Conservation (phyloP, 1,140 invertebrate genomes). For the Chironomus striatipennis region DNA sequence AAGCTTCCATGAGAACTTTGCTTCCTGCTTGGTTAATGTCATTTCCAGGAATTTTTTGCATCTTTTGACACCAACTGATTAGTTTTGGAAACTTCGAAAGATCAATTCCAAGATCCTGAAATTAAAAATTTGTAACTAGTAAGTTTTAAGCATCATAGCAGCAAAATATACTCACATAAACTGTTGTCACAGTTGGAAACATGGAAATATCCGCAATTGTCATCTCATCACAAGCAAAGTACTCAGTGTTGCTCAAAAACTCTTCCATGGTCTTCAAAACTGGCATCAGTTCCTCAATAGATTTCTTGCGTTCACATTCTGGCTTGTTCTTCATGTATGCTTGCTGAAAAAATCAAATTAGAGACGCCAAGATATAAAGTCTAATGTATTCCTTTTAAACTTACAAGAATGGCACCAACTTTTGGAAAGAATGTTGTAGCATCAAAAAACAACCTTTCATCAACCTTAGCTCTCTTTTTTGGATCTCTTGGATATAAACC, state of each 20-base stretch:
- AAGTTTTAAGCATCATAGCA: no score
- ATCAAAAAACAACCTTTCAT: constrained; percentile 51
- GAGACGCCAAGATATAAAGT: no score
- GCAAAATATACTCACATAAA: neutral
- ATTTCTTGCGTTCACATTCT: neutral
- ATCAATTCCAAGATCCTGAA: neutral
- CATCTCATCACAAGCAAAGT: neutral
- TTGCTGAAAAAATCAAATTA: neutral
- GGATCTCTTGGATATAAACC: constrained; percentile 49
- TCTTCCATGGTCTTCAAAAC: neutral
- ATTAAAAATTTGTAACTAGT: no score
- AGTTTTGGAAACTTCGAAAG: no score
- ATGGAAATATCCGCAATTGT: neutral
- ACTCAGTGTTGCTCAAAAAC: neutral
- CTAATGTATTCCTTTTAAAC: constrained; percentile 29
- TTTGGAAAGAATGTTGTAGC: constrained; percentile 43
- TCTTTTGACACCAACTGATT: no score
- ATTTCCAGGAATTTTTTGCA: no score
- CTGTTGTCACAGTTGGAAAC: neutral
- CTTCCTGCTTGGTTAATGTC: no score
- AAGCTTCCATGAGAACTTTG: no score
- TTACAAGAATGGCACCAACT: constrained; percentile 33
- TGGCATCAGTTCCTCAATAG: neutral
- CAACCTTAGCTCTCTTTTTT: constrained; percentile 43
- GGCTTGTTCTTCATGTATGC: neutral